phyloP scores from a whole-genome alignment of 2,888 invertebrate genomes.

The Drosophila atripex region DNA sequence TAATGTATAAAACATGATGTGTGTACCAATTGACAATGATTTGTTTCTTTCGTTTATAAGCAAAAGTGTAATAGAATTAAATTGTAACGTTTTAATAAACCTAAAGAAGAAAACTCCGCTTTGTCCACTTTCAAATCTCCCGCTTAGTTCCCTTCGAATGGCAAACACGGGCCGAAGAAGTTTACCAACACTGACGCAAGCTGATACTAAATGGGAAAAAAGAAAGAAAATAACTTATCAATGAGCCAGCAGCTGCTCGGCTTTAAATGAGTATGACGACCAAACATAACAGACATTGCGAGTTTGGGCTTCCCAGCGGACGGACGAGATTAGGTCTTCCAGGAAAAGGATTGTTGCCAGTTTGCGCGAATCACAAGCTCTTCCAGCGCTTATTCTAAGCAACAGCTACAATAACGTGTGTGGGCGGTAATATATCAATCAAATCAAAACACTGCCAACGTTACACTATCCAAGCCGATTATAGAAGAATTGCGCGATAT shows the following conservation, averaged over 20 bases:
- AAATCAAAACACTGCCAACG: neutral
- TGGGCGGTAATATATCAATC: slow-evolving; percentile 1
- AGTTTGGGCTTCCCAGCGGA: slow-evolving; percentile 27
- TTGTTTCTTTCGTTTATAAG: slow-evolving; percentile 80
- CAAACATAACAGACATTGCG: slow-evolving; percentile 29
- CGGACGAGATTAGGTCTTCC: slow-evolving; percentile 11
- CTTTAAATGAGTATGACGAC: slow-evolving; percentile 25
- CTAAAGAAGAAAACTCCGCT: slow-evolving; percentile 44
- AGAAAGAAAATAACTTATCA: slow-evolving; percentile 43
- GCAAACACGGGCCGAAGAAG: neutral
- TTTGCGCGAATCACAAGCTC: neutral
- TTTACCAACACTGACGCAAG: neutral
- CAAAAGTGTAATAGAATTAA: slow-evolving; percentile 79
- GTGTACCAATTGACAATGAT: slow-evolving; percentile 78
- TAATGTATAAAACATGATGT: slow-evolving; percentile 76
- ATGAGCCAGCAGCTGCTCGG: slow-evolving; percentile 20
- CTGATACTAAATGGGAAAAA: neutral
- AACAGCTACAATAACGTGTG: slow-evolving; percentile 2
- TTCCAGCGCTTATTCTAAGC: slow-evolving; percentile 16
- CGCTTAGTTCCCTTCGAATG: neutral
- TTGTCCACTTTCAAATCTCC: neutral
- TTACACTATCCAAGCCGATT: slow-evolving; percentile 5
- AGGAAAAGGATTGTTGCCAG: slow-evolving; percentile 13
- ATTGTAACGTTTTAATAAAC: slow-evolving; percentile 79
- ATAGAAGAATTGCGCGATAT: slow-evolving; percentile 19